Conservation (phyloP, 2,113 vertebrate species). For the Melierax canorus region DNA sequence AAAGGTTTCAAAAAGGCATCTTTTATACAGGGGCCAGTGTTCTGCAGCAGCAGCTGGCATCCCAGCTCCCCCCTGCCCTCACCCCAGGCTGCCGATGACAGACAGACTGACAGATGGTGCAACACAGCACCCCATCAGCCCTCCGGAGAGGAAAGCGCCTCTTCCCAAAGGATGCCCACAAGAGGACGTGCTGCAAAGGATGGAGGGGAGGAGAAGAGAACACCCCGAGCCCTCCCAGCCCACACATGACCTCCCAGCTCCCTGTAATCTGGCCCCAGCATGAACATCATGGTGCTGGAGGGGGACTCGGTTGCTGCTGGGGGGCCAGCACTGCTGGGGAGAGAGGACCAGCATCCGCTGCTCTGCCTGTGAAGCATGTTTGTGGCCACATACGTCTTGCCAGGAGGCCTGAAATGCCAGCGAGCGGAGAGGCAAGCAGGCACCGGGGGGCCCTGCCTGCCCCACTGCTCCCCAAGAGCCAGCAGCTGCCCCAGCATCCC, state of each 20-base stretch:
- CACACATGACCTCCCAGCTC: neutral
- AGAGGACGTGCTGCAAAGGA: neutral
- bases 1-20: neutral
- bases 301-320: neutral
- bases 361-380: neutral
- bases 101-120: neutral
- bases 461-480: neutral
- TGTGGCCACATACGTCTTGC: neutral
- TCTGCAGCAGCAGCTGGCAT: neutral
- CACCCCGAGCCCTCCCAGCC: too few relatives aligned
- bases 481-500: neutral
- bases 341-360: rapidly evolving
- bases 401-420: neutral
- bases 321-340: neutral
- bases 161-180: neutral
- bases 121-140: neutral
- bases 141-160: neutral
- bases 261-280: neutral
- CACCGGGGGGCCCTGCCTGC: neutral
- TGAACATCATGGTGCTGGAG: neutral
- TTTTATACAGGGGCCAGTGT: neutral
- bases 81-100: neutral
- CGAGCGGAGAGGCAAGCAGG: neutral
- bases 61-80: neutral
- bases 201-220: neutral